Conservation (phyloP, 2,797 vertebrate genomes). For the Pelodytes ibericus region DNA sequence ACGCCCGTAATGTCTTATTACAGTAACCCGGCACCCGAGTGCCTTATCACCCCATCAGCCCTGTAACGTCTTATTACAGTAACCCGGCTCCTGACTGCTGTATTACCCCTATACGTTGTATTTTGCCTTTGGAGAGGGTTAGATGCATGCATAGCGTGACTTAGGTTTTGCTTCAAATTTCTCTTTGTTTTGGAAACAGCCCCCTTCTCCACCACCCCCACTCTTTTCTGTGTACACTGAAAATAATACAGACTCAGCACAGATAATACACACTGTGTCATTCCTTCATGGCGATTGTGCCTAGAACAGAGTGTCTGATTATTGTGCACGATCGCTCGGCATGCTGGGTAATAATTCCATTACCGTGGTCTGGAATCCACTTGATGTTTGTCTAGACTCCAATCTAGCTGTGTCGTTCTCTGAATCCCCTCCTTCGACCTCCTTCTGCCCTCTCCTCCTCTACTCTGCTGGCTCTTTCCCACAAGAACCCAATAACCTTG, state of each 20-base stretch:
- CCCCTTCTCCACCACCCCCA: background rate
- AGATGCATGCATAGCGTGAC: background rate
- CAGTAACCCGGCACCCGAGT: background rate
- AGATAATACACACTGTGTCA: too few relatives aligned
- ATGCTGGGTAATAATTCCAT: background rate
- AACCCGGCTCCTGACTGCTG: background rate
- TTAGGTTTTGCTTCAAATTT: conserved; percentile 21
- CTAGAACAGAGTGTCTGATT: too few relatives aligned
- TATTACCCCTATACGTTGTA: background rate
- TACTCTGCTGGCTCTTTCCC: conserved; percentile 6
- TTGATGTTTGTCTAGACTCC: background rate
- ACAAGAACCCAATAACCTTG: conserved; percentile 23
- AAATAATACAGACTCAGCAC: conserved; percentile 17
- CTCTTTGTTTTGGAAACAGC: conserved; percentile 40
- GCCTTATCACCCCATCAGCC: background rate
- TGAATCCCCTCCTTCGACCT: background rate
- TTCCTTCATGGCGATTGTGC: too few relatives aligned
- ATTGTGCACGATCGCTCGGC: background rate
- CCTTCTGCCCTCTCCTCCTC: background rate
- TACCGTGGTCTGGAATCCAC: background rate
- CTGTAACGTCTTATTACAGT: background rate
- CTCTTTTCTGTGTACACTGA: conserved; percentile 33
- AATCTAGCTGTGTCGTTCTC: background rate
- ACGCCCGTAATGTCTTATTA: too few relatives aligned
- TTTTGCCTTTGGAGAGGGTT: background rate